phyloP scores from a whole-genome alignment of 2,797 vertebrate genomes.

The Enteromius afrohamiltoni region DNA sequence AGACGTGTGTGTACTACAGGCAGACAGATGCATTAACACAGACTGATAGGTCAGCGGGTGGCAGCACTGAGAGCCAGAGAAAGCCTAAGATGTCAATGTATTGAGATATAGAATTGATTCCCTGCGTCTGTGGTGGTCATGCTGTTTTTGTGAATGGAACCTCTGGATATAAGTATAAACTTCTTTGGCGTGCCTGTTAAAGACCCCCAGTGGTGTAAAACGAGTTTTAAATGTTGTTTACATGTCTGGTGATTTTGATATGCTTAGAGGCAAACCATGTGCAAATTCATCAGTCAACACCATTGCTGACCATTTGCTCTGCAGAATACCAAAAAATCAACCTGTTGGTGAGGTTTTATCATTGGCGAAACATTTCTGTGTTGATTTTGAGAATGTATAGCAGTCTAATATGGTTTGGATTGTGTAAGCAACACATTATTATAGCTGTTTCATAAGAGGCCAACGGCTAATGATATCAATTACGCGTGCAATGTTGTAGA shows the following conservation, averaged over 20 bases:
- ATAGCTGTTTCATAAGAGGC: not conserved
- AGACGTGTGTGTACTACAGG: not conserved
- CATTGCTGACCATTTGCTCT: not conserved
- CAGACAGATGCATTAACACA: constrained; percentile 12
- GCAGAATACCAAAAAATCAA: not conserved
- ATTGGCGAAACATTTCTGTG: not conserved
- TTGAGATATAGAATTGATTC: not conserved
- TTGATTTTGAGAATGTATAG: not conserved
- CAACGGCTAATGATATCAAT: not conserved
- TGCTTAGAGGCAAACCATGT: not conserved
- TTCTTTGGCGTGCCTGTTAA: not conserved
- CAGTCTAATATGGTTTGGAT: not conserved
- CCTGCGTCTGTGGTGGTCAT: not conserved
- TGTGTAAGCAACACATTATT: not conserved
- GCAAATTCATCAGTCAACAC: not conserved
- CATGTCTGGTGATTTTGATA: not conserved
- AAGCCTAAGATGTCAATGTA: not conserved
- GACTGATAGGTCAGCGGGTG: not conserved
- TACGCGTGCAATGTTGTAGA: not conserved
- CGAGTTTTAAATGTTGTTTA: not conserved
- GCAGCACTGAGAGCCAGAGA: not conserved
- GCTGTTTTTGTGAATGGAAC: not conserved
- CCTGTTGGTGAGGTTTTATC: not conserved
- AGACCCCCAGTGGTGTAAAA: not conserved
- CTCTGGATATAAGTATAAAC: not conserved